A percentile compares a stretch with the other conserved stretches of the same genome.
Evolutionary conservation across 2,888 invertebrate genomes (phyloP).

Genomic region (Eupithecia centaureata): DNA sequence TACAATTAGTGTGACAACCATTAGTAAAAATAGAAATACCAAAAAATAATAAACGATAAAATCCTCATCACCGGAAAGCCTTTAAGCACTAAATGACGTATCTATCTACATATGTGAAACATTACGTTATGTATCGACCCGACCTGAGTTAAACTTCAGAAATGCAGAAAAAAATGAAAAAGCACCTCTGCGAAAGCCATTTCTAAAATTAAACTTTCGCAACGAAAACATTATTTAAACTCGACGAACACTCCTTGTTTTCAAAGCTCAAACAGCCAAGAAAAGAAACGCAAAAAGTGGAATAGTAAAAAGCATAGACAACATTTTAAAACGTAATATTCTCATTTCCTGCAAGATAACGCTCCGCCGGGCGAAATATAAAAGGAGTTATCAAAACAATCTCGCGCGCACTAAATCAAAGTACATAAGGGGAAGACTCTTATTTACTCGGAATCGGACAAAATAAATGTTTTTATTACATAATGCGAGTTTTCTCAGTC

Average conservation of each 20-base stretch:
- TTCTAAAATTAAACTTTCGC: constrained; percentile 46
- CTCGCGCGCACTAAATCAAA: constrained; percentile 82
- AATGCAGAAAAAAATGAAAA: neutral
- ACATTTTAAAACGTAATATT: constrained; percentile 67
- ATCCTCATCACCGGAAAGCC: too few relatives aligned
- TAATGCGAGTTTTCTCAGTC: constrained; percentile 81
- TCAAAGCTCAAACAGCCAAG: constrained; percentile 50
- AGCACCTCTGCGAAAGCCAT: constrained; percentile 29
- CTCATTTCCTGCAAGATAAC: constrained; percentile 80
- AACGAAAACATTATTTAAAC: constrained; percentile 37
- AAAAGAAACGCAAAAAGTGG: constrained; percentile 57
- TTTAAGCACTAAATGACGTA: neutral
- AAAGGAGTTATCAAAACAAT: constrained; percentile 82
- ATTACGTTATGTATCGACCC: neutral
- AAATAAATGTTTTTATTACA: constrained; percentile 84
- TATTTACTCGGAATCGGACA: constrained; percentile 82
- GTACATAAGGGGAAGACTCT: constrained; percentile 81
- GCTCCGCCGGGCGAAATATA: constrained; percentile 77
- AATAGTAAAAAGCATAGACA: constrained; percentile 49
- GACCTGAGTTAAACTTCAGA: neutral
- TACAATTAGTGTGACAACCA: too few relatives aligned
- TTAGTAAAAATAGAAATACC: too few relatives aligned
- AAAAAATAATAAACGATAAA: too few relatives aligned
- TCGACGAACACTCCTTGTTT: constrained; percentile 46
- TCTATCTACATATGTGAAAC: too few relatives aligned